phyloP scores from a whole-genome alignment of 92 coral and sea anemone genomes.

The Muricea muricata region DNA sequence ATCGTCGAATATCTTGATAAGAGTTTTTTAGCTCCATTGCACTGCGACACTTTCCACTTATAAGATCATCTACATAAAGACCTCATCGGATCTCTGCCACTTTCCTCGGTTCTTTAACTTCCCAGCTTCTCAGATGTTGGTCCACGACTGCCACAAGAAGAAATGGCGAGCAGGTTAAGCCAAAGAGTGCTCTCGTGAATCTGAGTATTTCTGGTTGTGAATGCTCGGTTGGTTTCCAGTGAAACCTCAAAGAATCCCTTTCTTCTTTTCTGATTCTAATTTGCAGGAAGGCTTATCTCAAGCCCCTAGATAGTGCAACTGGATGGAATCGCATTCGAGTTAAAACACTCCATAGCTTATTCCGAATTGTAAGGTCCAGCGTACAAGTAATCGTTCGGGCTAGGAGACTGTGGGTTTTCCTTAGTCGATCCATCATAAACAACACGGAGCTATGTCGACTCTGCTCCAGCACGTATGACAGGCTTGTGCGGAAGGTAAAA shows the following conservation, averaged over 20 bases:
- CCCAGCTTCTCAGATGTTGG: neutral
- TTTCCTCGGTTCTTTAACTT: neutral
- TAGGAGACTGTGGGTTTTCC: conserved; percentile 22
- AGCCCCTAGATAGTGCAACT: neutral
- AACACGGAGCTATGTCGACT: neutral
- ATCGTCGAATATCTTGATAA: neutral
- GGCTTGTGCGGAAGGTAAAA: conserved; percentile 36
- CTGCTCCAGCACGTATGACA: neutral
- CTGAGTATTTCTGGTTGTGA: too few species aligned
- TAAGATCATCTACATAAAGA: neutral
- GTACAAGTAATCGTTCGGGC: conserved; percentile 3
- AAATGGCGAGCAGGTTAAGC: too few species aligned
- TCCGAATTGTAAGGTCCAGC: conserved; percentile 42
- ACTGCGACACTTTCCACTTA: neutral
- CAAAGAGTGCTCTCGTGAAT: too few species aligned
- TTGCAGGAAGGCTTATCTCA: neutral
- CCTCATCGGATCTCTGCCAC: neutral
- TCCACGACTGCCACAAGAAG: neutral
- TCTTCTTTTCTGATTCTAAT: too few species aligned
- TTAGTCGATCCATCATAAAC: conserved; percentile 1
- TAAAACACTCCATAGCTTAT: conserved; percentile 15
- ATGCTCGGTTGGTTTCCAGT: neutral
- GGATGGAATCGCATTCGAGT: neutral
- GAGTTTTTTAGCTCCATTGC: neutral
- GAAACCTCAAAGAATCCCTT: neutral